Base-by-base conservation (phyloP, 2,113 vertebrate genomes). In the Eubucco bourcierii region DNA sequence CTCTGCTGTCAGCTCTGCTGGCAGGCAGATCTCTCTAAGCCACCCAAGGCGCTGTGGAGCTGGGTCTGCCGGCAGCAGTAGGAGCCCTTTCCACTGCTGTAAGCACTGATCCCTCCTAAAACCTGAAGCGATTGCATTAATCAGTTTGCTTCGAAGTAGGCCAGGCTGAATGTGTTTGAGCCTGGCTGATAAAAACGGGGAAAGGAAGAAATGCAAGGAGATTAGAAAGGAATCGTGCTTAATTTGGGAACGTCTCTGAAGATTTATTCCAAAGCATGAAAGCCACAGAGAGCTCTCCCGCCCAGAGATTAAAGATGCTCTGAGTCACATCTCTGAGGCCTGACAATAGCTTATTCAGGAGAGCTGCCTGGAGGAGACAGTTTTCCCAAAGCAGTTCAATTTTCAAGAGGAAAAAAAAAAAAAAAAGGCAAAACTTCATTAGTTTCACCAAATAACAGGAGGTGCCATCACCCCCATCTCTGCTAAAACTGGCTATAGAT, bases 201-300 rank as follows among this genome's bases (percentile, higher is more conserved):
- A 93, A 83, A 95, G 94, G 92, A 94, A 95, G 94, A 92, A 94
- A 67, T 82, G 89, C 95, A 80, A 95, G 94, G 94, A 96, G 96
- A 95, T 96, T 96, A 96, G 93, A 96, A 95, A 95, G n/a, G 80
- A 96, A 95, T 96, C 50, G 2, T 92, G 77, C 91, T 96, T 96
- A 94, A 96, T 96, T 96, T 96, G 96, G 87, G 94, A 91, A 95
- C 27, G 66, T 96, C 93, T 95, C 94, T 95, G 80, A 96, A 94
- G 96, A 94, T 95, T 96, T 94, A 95, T 86, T 91, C 80, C 80
- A 81, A 91, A 94, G 93, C 85, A 90, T 95, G 94, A 95, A 96
- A 96, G 82, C 90, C 80, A 86, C 23, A 41, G 91, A 95, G 96
- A 96, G 79, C 0, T 27, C 90, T 91, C 91, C 90, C 19, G 19